Percentiles rank a stretch among this genome's conserved stretches.
Evolutionary conservation across 1,140 invertebrate species (phyloP).

Genomic region (Bombus sibiricus): DNA sequence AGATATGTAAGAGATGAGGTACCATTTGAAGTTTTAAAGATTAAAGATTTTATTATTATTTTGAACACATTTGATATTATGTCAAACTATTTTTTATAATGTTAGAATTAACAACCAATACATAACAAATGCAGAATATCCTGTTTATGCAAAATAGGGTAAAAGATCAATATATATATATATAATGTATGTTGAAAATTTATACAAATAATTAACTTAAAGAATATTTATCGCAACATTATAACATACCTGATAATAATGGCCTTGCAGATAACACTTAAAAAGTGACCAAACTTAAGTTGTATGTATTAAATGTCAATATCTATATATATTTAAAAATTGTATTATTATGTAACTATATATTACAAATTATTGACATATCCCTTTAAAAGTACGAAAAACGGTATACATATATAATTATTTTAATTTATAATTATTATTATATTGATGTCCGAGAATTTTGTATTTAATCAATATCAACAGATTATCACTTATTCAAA

Average conservation of each 20-base stretch:
- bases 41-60: not conserved
- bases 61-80: not conserved
- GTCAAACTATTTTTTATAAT: not conserved
- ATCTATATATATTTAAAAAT: constrained; percentile 35
- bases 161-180: not conserved
- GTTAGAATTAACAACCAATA: not conserved
- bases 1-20: not conserved
- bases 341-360: not conserved
- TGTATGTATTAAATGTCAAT: constrained; percentile 23
- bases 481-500: not conserved
- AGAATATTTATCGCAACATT: constrained; percentile 1
- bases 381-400: not conserved
- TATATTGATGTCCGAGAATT: not conserved
- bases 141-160: not conserved
- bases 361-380: constrained; percentile 26
- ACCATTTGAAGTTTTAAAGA: not conserved
- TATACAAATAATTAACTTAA: not conserved
- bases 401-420: not conserved
- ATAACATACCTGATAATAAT: constrained; percentile 42
- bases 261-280: constrained; percentile 44
- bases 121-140: not conserved
- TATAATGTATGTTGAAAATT: constrained; percentile 8
- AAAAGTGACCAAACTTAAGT: constrained; percentile 32
- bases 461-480: not conserved
- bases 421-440: not conserved